Evolutionary conservation across 2,113 vertebrate genomes (phyloP).

Genomic region (Sinocyclocheilus rhinocerous): DNA sequence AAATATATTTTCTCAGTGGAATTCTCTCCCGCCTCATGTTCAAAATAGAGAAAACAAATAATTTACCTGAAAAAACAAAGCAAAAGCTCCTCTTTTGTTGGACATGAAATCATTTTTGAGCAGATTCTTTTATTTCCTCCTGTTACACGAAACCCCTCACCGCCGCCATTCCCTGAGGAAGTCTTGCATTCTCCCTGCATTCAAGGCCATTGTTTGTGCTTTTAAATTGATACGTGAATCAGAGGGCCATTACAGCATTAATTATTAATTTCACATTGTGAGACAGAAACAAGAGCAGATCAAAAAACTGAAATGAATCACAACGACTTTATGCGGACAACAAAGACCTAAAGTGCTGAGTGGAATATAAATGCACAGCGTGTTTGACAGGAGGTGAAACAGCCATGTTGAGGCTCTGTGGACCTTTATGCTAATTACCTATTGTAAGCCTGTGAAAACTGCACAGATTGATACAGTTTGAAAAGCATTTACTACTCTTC

Average conservation of each 20-base stretch:
- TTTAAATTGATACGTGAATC: conserved; percentile 75
- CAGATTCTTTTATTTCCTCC: conserved; percentile 62
- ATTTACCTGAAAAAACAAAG: conserved; percentile 18
- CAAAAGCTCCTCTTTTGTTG: conserved; percentile 22
- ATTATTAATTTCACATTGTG: conserved; percentile 72
- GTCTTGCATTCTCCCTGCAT: conserved; percentile 21
- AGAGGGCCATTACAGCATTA: conserved; percentile 66
- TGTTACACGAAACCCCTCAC: conserved; percentile 56
- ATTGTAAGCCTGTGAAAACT: conserved; percentile 58
- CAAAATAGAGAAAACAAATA: conserved; percentile 19
- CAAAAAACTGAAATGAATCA: conserved; percentile 71
- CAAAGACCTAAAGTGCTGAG: conserved; percentile 46
- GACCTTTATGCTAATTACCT: conserved; percentile 59
- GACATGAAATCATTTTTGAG: conserved; percentile 62
- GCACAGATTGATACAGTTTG: conserved; percentile 54
- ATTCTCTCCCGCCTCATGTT: neutral
- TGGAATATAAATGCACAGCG: conserved; percentile 58
- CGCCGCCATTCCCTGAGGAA: conserved; percentile 24
- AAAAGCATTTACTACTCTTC: conserved; percentile 36
- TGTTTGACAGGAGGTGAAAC: conserved; percentile 51
- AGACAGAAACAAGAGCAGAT: conserved; percentile 61
- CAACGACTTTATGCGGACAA: conserved; percentile 60
- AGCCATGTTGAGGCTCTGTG: conserved; percentile 46
- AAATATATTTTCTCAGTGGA: neutral
- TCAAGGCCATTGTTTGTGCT: conserved; percentile 66